phyloP scores from a whole-genome alignment of 2,888 invertebrate species.

The Pollenia amentaria region DNA sequence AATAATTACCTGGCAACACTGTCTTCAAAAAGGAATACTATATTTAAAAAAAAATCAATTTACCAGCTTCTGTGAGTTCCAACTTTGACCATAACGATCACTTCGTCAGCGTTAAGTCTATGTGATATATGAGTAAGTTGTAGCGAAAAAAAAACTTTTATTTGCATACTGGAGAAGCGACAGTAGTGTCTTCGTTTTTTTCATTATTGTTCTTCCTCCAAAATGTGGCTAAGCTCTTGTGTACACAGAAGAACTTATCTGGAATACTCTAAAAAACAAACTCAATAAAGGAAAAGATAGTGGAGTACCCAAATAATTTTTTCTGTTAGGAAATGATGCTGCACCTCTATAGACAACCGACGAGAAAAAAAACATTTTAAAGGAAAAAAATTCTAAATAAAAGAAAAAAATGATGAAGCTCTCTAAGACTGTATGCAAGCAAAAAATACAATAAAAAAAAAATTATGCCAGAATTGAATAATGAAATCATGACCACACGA shows the following conservation, averaged over 20 bases:
- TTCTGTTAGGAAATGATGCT: constrained; percentile 51
- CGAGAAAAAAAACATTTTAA: constrained; percentile 79
- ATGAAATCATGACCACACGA: constrained; percentile 78
- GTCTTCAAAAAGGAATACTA: neutral
- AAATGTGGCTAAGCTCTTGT: constrained; percentile 80
- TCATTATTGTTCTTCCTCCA: constrained; percentile 72
- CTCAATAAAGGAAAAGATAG: constrained; percentile 70
- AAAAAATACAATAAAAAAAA: constrained; percentile 55
- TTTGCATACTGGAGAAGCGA: constrained; percentile 51
- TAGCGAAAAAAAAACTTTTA: constrained; percentile 77
- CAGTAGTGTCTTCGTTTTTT: constrained; percentile 50
- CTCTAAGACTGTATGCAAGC: constrained; percentile 64
- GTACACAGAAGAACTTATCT: constrained; percentile 77
- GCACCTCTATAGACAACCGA: constrained; percentile 56
- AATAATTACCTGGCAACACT: too few relatives aligned
- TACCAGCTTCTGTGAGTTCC: neutral
- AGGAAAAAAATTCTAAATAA: constrained; percentile 73
- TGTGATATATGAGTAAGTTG: constrained; percentile 83
- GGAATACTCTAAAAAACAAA: constrained; percentile 53
- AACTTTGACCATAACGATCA: constrained; percentile 27
- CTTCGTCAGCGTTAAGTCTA: constrained; percentile 12
- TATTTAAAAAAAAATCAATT: constrained; percentile 27
- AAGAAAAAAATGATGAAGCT: constrained; percentile 58
- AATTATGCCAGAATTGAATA: constrained; percentile 72
- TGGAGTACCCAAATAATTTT: constrained; percentile 35